These are phyloP conservation scores for Zoanthus sociatus DNA, from an alignment of 92 coral and sea anemone genomes.

Conservation along the genomic window DNA sequence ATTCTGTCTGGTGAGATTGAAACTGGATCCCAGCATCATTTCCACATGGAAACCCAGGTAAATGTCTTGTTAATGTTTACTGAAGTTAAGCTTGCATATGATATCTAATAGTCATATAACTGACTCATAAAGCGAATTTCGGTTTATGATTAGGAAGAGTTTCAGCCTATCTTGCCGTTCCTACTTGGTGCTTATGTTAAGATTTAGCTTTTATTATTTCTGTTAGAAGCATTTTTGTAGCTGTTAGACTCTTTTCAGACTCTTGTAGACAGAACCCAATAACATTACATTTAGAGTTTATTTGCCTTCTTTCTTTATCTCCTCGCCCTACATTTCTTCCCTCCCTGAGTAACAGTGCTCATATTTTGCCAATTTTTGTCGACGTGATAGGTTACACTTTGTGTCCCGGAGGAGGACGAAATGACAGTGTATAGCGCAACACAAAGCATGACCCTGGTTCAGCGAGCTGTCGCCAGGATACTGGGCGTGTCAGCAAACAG, in stretches of 20 bases:
- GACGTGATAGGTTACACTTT: slow-evolving; percentile 48
- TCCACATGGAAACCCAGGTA: slow-evolving; percentile 97
- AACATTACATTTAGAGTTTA: too few species aligned
- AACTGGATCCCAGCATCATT: slow-evolving; percentile 88
- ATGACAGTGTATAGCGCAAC: slow-evolving; percentile 64
- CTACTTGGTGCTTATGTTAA: too few species aligned
- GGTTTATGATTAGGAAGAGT: too few species aligned
- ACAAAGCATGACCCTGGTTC: slow-evolving; percentile 47
- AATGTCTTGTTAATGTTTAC: background rate
- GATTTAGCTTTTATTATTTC: too few species aligned
- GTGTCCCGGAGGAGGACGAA: slow-evolving; percentile 64
- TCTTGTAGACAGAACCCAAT: too few species aligned
- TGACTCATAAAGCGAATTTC: too few species aligned
- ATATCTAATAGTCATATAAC: background rate
- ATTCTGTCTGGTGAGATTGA: slow-evolving; percentile 78
- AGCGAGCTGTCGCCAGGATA: slow-evolving; percentile 48
- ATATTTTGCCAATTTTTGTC: background rate
- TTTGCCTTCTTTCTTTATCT: too few species aligned
- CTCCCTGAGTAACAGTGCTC: background rate
- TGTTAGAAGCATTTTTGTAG: too few species aligned
- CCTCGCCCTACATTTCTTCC: background rate
- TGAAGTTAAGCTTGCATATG: background rate
- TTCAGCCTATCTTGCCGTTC: too few species aligned
- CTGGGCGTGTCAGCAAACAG: slow-evolving; percentile 48
- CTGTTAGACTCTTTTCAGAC: too few species aligned